phyloP scores from a whole-genome alignment of 2,113 vertebrate genomes.

The Hepsetus odoe region DNA sequence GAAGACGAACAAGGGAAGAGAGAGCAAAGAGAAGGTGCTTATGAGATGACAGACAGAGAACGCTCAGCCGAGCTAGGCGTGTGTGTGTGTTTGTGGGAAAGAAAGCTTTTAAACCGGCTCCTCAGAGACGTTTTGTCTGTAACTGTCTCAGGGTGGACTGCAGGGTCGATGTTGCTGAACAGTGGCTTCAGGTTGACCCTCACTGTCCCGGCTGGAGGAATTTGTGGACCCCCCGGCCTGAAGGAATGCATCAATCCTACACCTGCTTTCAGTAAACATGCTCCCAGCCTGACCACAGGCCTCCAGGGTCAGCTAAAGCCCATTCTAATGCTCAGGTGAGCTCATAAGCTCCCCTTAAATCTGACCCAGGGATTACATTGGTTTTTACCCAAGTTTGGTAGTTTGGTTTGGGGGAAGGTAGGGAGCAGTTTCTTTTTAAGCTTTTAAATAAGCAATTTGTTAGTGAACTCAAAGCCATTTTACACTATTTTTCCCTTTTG shows the following conservation, averaged over 20 bases:
- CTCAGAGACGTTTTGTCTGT: constrained; percentile 55
- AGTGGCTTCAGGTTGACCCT: constrained; percentile 37
- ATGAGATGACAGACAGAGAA: not conserved
- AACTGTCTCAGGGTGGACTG: not conserved
- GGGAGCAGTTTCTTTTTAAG: not conserved
- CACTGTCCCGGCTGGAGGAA: constrained; percentile 35
- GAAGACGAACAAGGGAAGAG: too few relatives aligned
- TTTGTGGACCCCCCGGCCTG: not conserved
- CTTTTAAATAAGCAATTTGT: too few relatives aligned
- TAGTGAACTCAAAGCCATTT: too few relatives aligned
- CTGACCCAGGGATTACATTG: constrained; percentile 26
- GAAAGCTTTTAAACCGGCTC: constrained; percentile 22
- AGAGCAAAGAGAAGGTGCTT: not conserved
- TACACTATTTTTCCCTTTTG: too few relatives aligned
- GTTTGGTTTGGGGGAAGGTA: not conserved
- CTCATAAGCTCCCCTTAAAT: constrained; percentile 16
- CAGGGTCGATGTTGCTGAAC: constrained; percentile 22
- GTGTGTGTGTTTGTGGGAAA: not conserved
- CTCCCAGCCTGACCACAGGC: constrained; percentile 31
- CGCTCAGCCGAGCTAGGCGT: not conserved
- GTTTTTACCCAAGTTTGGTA: constrained; percentile 1
- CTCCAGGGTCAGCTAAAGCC: constrained; percentile 16
- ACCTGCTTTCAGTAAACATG: constrained; percentile 55
- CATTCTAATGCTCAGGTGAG: constrained; percentile 39
- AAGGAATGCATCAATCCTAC: constrained; percentile 33